Conservation (phyloP, 2,797 vertebrate genomes). For the Chaetophractus vellerosus region DNA sequence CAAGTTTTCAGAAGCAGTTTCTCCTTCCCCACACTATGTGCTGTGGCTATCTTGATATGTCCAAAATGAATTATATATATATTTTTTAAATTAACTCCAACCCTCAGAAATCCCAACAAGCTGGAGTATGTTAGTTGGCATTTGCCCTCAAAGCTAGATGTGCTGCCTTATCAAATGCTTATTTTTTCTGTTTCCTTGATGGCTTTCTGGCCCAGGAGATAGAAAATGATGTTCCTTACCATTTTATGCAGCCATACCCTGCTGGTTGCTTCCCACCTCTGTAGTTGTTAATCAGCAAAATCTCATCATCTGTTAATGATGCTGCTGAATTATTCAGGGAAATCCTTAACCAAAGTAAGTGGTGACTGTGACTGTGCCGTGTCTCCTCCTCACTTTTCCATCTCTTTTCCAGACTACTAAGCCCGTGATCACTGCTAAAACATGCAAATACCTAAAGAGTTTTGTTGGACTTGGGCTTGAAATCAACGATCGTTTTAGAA, state of each 20-base stretch:
- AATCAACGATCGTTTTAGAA: neutral
- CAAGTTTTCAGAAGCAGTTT: constrained; percentile 54
- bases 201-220: neutral
- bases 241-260: neutral
- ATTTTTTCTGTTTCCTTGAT: neutral
- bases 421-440: neutral
- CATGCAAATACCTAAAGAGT: neutral
- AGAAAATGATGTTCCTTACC: neutral
- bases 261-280: constrained; percentile 7
- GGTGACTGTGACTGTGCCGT: neutral
- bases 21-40: neutral
- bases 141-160: constrained; percentile 57
- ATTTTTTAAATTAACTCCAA: neutral
- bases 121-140: neutral
- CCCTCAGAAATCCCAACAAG: constrained; percentile 17
- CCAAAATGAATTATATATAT: constrained; percentile 11
- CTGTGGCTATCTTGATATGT: constrained; percentile 38
- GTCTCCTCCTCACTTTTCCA: neutral
- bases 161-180: neutral
- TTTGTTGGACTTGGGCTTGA: neutral
- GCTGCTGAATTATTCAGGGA: constrained; percentile 65
- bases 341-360: constrained; percentile 45
- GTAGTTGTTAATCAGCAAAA: constrained; percentile 26
- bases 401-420: constrained; percentile 2
- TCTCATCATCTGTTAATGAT: constrained; percentile 15